Conservation (phyloP, 2,113 vertebrate genomes). For the Chaetops frenatus region DNA sequence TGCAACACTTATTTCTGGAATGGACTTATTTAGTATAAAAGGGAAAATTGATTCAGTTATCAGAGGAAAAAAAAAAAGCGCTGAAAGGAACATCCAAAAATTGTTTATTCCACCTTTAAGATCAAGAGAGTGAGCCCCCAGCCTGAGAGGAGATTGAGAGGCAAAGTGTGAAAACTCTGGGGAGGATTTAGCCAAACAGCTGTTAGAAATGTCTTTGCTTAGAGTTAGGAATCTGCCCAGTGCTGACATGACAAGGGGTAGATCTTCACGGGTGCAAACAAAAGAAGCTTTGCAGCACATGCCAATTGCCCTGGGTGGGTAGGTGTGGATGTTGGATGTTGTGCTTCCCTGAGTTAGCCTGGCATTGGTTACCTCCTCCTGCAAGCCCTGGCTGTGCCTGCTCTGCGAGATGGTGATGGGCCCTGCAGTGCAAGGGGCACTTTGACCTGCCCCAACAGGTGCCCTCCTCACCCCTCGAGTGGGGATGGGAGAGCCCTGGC, state of each 20-base stretch:
- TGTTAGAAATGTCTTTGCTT: not conserved
- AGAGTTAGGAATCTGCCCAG: not conserved
- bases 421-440: not conserved
- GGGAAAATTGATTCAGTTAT: not conserved
- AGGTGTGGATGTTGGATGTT: not conserved
- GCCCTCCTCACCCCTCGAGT: accelerated
- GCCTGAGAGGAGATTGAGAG: not conserved
- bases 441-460: accelerated
- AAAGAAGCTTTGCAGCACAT: not conserved
- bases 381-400: not conserved
- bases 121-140: not conserved
- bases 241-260: not conserved
- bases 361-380: not conserved
- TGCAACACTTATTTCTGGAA: not conserved
- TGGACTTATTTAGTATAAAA: not conserved
- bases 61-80: not conserved
- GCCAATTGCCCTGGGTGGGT: not conserved
- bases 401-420: not conserved
- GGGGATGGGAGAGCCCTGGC: not conserved
- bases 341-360: not conserved
- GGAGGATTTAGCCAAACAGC: not conserved
- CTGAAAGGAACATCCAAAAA: not conserved
- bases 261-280: not conserved
- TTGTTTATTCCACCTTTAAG: not conserved
- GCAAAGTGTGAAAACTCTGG: not conserved